Evolutionary conservation across 1,140 invertebrate species (phyloP).

Genomic region (Araneus ventricosus): DNA sequence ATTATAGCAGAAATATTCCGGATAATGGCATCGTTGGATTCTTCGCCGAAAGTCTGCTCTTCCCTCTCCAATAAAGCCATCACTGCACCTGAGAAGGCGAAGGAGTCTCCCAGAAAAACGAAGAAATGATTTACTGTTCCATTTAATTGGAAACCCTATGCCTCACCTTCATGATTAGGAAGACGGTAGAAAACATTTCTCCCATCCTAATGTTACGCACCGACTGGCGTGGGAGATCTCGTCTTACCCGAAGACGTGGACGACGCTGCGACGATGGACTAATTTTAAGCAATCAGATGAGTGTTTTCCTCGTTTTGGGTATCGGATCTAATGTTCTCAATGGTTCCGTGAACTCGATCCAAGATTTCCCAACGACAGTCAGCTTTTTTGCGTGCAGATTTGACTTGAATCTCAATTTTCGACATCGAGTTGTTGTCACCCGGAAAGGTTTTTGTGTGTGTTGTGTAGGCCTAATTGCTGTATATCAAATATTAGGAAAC

Average conservation of each 20-base stretch:
- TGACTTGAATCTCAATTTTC: no score
- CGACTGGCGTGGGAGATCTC: neutral
- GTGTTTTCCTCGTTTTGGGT: neutral
- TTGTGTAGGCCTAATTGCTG: no score
- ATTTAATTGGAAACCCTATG: conserved; percentile 53
- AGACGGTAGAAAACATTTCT: neutral
- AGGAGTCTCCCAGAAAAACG: neutral
- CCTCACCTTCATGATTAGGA: conserved; percentile 15
- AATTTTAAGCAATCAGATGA: conserved; percentile 6
- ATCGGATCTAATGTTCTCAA: neutral
- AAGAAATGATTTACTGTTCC: conserved; percentile 48
- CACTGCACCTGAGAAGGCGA: neutral
- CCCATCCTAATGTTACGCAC: neutral
- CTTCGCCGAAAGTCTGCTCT: neutral
- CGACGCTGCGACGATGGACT: neutral
- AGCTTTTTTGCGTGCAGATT: no score
- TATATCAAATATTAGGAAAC: no score
- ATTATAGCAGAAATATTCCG: conserved; percentile 9
- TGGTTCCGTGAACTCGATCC: no score
- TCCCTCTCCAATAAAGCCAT: conserved; percentile 36
- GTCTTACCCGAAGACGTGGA: neutral
- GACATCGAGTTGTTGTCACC: no score
- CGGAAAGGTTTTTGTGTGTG: no score
- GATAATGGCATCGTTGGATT: neutral
- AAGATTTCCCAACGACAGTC: no score